Evolutionary conservation across 2,113 vertebrate genomes (phyloP), one percentile per base, ranked within the genome.

Genomic region (Bufo bufo): DNA sequence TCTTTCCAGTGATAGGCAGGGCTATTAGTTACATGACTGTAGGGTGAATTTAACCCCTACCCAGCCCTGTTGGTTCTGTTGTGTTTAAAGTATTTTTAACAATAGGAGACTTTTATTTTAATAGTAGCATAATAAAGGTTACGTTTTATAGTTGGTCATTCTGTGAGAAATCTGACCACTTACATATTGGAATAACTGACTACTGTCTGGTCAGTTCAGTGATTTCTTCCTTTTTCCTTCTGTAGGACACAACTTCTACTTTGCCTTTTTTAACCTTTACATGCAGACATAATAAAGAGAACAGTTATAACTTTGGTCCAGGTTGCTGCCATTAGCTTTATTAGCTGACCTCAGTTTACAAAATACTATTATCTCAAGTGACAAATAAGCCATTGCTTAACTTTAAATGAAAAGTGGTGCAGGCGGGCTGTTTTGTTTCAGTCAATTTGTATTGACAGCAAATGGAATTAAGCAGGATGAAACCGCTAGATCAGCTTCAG

Each of bases 281-380:
- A 69, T 69, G 10, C 66, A 69, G 23, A 33, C 10, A 19, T 69
- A 74, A 74, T 49, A 77, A 77, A 77, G 47, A 20, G 10, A 77
- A 77, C 10, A 50, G 8, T 2, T 11, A 20, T 20, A 77, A 52
- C 10, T 9, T 13, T 17, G 6, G 6, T 49, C 43, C 33, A 19
- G 71, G 45, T 77, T 17, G 74, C 74, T 3, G 74, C 47, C 47
- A 77, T 77, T 77, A 77, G 47, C 74, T 77, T 77, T 77, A 77
- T 77, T 77, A 77, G 17, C 47, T 77, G 74, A 77, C 74, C 74
- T 77, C 74, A 50, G 14, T 77, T 50, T 50, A 52, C 74, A 50
- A 50, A 20, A 77, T 77, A 20, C 17, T 77, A 52, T 77, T 77
- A 47, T 50, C 47, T 77, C 17, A 50, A 77, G 74, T 17, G 13